Evolutionary conservation across 2,113 vertebrate genomes (phyloP), one percentile per base, ranked within the genome.

Genomic region (Craseonycteris thonglongyai): DNA sequence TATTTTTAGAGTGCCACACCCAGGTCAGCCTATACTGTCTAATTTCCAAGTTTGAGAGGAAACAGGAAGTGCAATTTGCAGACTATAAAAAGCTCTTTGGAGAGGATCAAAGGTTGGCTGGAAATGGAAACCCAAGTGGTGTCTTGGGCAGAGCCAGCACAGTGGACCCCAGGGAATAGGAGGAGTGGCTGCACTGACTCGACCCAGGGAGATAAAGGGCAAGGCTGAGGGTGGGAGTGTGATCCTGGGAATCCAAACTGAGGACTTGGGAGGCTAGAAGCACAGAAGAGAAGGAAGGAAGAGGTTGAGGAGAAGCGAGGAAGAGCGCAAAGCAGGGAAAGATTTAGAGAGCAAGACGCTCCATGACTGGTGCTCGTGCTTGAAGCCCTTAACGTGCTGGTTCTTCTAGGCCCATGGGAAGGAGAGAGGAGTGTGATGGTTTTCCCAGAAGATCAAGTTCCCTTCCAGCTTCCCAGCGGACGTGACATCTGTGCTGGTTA

Each of bases 51-150:
- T 68, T 15, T 9, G 18, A 92, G 56, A 56, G 61, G 40, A 75
- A 93, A 78, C n/a, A 45, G 78, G 71, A 78, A 80, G 74, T 42
- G 65, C 38, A 93, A 35, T 58, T n/a, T 84, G 30, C 7, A 5
- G 42, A 33, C 74, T 54, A 69, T 59, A 82, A 65, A 95, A 79
- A 82, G 35, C 68, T 30, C 7, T 58, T 71, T 47, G 35, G 30
- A 72, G 47, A 58, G 26, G 78, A 82, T 82, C 87, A 91, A 87
- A 93, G 86, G 18, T n/a, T 74, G 38, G 45, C 8, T 56, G 45
- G 92, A 88, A 94, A 81, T 51, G 92, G 35, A 93, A 95, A 76
- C 33, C 15, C 42, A 45, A 84, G 40, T 75, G 51, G 15, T n/a
- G 4, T 69, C 61, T 85, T 92, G 69, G 51, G 42, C 54, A 63